Evolutionary conservation across 1,140 invertebrate genomes (phyloP).

Genomic region (Drosophila oshimai): DNA sequence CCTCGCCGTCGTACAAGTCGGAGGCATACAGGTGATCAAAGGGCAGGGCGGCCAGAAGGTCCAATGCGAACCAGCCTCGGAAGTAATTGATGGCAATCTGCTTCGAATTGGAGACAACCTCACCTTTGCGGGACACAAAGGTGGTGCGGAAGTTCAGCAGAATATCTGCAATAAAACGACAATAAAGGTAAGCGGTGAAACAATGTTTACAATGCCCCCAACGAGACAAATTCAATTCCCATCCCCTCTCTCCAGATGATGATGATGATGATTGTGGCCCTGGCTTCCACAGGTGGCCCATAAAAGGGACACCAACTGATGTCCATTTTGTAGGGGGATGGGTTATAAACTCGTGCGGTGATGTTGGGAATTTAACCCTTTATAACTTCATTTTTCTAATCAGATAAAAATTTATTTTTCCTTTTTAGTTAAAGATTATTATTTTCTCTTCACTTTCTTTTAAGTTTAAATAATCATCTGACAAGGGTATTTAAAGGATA

Average conservation of each 20-base stretch:
- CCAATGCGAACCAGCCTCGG: conserved; percentile 97
- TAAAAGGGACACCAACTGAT: conserved; percentile 39
- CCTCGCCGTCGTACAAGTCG: conserved; percentile 92
- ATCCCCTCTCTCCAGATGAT: neutral
- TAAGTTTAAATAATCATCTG: too few relatives aligned
- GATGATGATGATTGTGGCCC: conserved; percentile 16
- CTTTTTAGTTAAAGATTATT: too few relatives aligned
- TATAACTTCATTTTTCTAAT: too few relatives aligned
- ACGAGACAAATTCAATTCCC: conserved; percentile 59
- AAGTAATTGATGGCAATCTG: conserved; percentile 95
- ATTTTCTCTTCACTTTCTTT: too few relatives aligned
- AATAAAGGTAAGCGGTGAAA: conserved; percentile 44
- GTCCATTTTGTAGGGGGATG: conserved; percentile 2
- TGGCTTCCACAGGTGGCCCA: conserved; percentile 49
- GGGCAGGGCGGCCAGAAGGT: conserved; percentile 96
- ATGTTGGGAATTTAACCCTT: too few relatives aligned
- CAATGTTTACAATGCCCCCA: conserved; percentile 38
- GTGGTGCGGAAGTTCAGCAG: conserved; percentile 99
- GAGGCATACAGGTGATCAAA: conserved; percentile 97
- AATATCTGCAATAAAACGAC: conserved; percentile 92
- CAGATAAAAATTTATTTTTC: too few relatives aligned
- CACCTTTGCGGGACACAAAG: conserved; percentile 98
- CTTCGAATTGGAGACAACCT: conserved; percentile 97
- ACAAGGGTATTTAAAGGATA: too few relatives aligned
- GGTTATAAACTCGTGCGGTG: neutral